These are phyloP conservation scores for Rhynchophorus ferrugineus DNA, from an alignment of 1,140 invertebrate genomes.

Conservation along the genomic window DNA sequence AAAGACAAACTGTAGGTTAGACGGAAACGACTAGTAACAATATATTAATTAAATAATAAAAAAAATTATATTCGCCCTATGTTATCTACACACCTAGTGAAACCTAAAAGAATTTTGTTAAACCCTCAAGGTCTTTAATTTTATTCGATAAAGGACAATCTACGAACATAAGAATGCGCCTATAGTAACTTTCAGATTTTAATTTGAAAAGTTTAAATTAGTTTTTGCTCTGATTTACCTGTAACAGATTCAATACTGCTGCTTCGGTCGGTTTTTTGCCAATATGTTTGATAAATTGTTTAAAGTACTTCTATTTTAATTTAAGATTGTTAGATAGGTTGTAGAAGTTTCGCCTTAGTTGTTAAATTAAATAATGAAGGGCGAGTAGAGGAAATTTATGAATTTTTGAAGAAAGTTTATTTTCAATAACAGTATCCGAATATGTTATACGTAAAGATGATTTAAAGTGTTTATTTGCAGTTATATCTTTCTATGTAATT, in stretches of 20 bases:
- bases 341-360: neutral
- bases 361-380: neutral
- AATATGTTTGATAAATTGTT: conserved; percentile 1
- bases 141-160: neutral
- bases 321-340: neutral
- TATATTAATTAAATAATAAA: too few relatives aligned
- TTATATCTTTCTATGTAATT: too few relatives aligned
- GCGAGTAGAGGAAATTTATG: too few relatives aligned
- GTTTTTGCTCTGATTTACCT: neutral
- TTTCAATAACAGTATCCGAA: too few relatives aligned
- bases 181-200: conserved; percentile 4
- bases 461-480: too few relatives aligned
- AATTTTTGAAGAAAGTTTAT: too few relatives aligned
- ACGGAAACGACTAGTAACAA: too few relatives aligned
- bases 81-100: too few relatives aligned
- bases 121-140: neutral
- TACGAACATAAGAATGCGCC: neutral
- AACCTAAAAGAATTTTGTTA: too few relatives aligned
- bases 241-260: neutral
- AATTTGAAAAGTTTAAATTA: conserved; percentile 7
- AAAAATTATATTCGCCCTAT: too few relatives aligned
- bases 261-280: neutral
- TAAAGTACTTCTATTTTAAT: neutral
- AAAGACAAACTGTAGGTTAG: too few relatives aligned
- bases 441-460: too few relatives aligned